Evolutionary conservation across 37 sponge, comb jelly and placozoan genomes (phyloP).

Genomic region (Spongilla lacustris): DNA sequence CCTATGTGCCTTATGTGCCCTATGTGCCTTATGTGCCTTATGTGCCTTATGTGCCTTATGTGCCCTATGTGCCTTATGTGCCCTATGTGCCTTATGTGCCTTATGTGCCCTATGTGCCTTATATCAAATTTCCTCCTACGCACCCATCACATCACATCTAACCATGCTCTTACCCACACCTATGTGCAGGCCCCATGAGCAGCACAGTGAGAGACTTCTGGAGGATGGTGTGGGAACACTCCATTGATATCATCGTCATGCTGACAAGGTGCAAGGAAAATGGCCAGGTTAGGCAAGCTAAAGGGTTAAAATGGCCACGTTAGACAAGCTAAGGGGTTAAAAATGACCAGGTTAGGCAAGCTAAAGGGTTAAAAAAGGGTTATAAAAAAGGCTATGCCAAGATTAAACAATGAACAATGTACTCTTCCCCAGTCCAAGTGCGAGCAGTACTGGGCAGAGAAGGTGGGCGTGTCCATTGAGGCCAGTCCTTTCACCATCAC

Average conservation of each 20-base stretch:
- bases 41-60: no score
- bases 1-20: no score
- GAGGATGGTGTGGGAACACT: conserved; percentile 57
- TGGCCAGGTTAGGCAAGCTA: not conserved
- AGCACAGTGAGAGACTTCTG: conserved; percentile 48
- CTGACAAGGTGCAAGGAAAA: not conserved
- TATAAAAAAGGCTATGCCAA: no score
- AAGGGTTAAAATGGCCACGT: no score
- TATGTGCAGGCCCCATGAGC: conserved; percentile 27
- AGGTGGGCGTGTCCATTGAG: conserved; percentile 17
- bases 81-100: no score
- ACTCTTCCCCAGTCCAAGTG: conserved; percentile 78
- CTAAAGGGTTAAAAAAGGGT: no score
- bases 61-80: no score
- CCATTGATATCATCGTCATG: not conserved
- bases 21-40: no score
- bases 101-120: no score
- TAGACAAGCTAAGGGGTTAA: not conserved
- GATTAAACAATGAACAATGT: no score
- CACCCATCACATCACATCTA: no score
- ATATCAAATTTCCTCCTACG: no score
- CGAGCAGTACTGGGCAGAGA: conserved; percentile 80
- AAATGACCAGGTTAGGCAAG: not conserved
- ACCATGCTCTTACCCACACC: not conserved
- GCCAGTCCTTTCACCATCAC: conserved; percentile 9